A percentile compares a stretch with the other conserved stretches of the same genome.
These are phyloP conservation scores for Euzophera pinguis DNA, from an alignment of 2,888 invertebrate species.

Conservation along the genomic window DNA sequence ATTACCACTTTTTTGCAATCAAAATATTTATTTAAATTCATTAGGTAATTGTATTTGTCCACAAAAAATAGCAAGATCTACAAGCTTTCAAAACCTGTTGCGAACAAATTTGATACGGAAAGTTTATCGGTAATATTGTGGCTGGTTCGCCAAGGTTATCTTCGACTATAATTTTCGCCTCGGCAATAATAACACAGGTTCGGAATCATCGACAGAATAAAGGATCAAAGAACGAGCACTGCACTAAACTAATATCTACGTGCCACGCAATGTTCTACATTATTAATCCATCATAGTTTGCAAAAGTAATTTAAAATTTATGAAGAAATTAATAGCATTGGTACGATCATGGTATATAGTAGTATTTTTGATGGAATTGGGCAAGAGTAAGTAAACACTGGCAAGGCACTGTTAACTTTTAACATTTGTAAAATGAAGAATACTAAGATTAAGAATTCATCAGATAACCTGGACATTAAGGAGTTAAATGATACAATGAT, in stretches of 20 bases:
- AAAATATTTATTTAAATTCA: background rate
- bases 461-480: too few species aligned
- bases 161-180: background rate
- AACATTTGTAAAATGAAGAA: too few species aligned
- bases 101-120: background rate
- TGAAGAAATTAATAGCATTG: too few species aligned
- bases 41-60: background rate
- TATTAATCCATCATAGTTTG: background rate
- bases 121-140: background rate
- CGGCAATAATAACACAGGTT: background rate
- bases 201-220: background rate
- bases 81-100: slow-evolving; percentile 10
- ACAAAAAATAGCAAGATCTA: slow-evolving; percentile 7
- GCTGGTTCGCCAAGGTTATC: slow-evolving; percentile 3
- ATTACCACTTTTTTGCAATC: slow-evolving; percentile 29
- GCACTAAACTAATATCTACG: background rate
- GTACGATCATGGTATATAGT: too few species aligned
- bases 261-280: background rate
- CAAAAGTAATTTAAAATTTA: too few species aligned
- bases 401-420: too few species aligned
- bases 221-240: background rate
- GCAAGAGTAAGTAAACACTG: too few species aligned
- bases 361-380: too few species aligned
- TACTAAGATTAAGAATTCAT: too few species aligned
- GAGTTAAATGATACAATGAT: too few species aligned